Base-by-base conservation (phyloP, 2,797 vertebrate species). In the Aldrovandia affinis region DNA sequence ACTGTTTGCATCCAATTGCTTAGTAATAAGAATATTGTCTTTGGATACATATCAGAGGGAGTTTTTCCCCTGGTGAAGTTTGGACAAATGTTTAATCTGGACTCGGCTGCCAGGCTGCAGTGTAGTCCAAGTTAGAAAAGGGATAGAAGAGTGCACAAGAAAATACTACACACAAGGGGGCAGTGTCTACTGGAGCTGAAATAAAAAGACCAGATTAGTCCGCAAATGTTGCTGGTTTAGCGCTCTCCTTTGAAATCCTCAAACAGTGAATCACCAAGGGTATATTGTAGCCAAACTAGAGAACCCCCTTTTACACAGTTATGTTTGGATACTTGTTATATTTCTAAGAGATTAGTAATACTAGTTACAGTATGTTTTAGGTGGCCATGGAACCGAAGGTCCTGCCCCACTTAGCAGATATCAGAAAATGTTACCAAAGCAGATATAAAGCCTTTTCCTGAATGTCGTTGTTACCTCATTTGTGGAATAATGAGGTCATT, bases 81-180 rank as follows among this genome's bases (percentile, higher is more conserved):
- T 25, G 33, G 47, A 77, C 2, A 77, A 77, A 9, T 2, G 42
- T 77, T 47, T 77, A 44, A 77, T 77, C 7, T 14, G 15, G 5
- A 2, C 18, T 57, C 55, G 15, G 55, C 55, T 57, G 81, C 10
- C 42, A 73, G 15, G 18, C 68, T 20, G 36, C 20, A 25, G 33
- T 70, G 44, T 47, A 77, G 25, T 44, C 8, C 18, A 81, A 82
- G 28, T 39, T 20, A 86, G 33, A 7, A 70, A 39, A 86, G 9
- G 85, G 86, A 84, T 42, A 28, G 68, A 73, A 28, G 68, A 20
- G n/a, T 20, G 18, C 28, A 54, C 15, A 44, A 47, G 28, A 75
- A 44, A 84, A 85, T 88, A 59, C 59, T 82, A 84, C 81, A 93
- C 93, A 94, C 91, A 91, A 95, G 93, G 91, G 92, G 94, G 93